Evolutionary conservation across 2,113 vertebrate species (phyloP).

Genomic region (Hippocampus comes): DNA sequence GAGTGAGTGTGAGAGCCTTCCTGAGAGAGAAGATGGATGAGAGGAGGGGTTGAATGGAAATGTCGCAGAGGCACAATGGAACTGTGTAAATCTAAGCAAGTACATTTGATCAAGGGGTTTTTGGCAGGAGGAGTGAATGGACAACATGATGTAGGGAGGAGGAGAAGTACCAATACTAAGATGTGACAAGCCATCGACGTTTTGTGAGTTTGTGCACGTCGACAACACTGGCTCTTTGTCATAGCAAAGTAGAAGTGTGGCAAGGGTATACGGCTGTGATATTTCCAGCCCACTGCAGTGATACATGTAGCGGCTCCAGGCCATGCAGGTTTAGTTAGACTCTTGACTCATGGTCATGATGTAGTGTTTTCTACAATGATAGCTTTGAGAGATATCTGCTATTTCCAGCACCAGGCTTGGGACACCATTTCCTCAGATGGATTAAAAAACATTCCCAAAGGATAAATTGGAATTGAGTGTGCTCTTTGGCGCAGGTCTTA

Average conservation of each 20-base stretch:
- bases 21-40: conserved; percentile 20
- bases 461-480: conserved; percentile 54
- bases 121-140: conserved; percentile 52
- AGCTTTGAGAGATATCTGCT: conserved; percentile 64
- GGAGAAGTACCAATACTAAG: conserved; percentile 41
- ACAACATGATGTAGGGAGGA: conserved; percentile 23
- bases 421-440: conserved; percentile 40
- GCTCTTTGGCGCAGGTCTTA: conserved; percentile 36
- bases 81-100: conserved; percentile 58
- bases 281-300: conserved; percentile 56
- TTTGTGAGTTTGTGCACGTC: conserved; percentile 65
- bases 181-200: conserved; percentile 46
- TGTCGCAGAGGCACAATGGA: conserved; percentile 42
- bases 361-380: conserved; percentile 61
- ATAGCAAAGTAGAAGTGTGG: conserved; percentile 57
- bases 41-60: conserved; percentile 40
- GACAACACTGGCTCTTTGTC: conserved; percentile 57
- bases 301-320: conserved; percentile 65
- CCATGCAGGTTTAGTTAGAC: conserved; percentile 68
- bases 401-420: conserved; percentile 53
- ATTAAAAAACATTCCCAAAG: conserved; percentile 55
- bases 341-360: conserved; percentile 67
- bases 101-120: conserved; percentile 54
- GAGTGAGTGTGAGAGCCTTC: conserved; percentile 13
- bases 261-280: conserved; percentile 57